These are phyloP conservation scores for Heterodera carotae DNA, from an alignment of 1,140 invertebrate species.

Conservation along the genomic window DNA sequence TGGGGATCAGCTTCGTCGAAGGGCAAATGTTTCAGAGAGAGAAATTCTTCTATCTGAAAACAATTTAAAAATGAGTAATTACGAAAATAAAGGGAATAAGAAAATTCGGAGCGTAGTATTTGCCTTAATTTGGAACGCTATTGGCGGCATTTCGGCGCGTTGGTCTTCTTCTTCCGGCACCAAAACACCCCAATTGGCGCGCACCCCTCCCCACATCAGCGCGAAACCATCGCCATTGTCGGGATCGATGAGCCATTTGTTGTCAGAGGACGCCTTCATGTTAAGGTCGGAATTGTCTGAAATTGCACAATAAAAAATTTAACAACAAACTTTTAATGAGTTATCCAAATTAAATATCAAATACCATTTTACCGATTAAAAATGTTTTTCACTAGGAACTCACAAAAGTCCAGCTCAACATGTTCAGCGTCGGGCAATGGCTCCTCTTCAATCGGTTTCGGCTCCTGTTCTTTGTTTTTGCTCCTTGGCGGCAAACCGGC, in stretches of 20 bases:
- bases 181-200: constrained; percentile 49
- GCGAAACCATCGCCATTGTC: constrained; percentile 55
- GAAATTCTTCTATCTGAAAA: constrained; percentile 46
- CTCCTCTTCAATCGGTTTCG: constrained; percentile 34
- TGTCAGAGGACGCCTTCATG: constrained; percentile 48
- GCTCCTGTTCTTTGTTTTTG: constrained; percentile 39
- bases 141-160: constrained; percentile 24
- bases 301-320: too few species aligned
- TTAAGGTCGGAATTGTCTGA: constrained; percentile 54
- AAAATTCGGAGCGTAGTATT: not conserved
- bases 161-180: constrained; percentile 11
- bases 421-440: constrained; percentile 46
- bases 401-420: constrained; percentile 55
- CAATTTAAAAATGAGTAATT: not conserved
- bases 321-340: too few species aligned
- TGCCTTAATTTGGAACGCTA: constrained; percentile 51
- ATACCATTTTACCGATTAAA: too few species aligned
- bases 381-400: too few species aligned
- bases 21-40: constrained; percentile 50
- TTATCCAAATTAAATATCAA: too few species aligned
- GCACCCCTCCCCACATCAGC: constrained; percentile 55
- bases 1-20: constrained; percentile 53
- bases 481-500: constrained; percentile 42
- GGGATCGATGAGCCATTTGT: constrained; percentile 57
- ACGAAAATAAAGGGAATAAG: not conserved